Percentiles rank a stretch among this genome's conserved stretches.
phyloP scores from a whole-genome alignment of 1,140 invertebrate genomes.

The Pectinophora gossypiella region DNA sequence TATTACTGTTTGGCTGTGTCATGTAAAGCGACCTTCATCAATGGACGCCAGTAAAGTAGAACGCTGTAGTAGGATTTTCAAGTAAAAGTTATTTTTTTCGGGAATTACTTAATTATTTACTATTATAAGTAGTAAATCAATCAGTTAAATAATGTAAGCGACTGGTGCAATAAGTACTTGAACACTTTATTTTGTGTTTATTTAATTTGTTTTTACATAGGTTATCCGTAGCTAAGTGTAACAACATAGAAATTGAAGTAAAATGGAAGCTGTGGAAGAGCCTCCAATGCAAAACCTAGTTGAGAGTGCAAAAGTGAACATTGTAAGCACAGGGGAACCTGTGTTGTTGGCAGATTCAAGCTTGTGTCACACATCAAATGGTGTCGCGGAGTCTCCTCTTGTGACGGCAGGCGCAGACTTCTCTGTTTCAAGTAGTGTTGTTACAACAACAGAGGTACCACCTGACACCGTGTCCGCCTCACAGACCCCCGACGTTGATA shows the following conservation, averaged over 20 bases:
- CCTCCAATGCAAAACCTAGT: slow-evolving; percentile 19
- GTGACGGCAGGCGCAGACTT: not conserved
- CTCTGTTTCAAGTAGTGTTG: not conserved
- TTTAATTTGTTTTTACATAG: slow-evolving; percentile 13
- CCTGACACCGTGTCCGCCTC: not conserved
- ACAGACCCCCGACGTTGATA: no score
- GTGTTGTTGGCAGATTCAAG: slow-evolving; percentile 26
- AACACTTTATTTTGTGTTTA: slow-evolving; percentile 8
- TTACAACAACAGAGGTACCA: not conserved
- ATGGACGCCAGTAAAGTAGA: slow-evolving; percentile 13
- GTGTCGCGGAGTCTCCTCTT: slow-evolving; percentile 28
- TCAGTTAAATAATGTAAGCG: not conserved
- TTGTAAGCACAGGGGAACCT: slow-evolving; percentile 23
- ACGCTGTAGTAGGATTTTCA: slow-evolving; percentile 3
- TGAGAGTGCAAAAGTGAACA: slow-evolving; percentile 33
- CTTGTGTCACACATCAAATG: slow-evolving; percentile 56
- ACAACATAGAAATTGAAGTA: slow-evolving; percentile 8
- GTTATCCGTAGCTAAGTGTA: slow-evolving; percentile 8
- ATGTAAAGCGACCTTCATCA: not conserved
- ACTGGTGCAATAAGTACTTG: not conserved
- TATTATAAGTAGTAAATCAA: no score
- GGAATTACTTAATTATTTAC: no score
- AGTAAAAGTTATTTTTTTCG: no score
- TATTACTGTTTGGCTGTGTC: no score
- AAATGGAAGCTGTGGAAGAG: slow-evolving; percentile 58